Evolutionary conservation across 2,888 invertebrate species (phyloP).

Genomic region (Tachina fera): DNA sequence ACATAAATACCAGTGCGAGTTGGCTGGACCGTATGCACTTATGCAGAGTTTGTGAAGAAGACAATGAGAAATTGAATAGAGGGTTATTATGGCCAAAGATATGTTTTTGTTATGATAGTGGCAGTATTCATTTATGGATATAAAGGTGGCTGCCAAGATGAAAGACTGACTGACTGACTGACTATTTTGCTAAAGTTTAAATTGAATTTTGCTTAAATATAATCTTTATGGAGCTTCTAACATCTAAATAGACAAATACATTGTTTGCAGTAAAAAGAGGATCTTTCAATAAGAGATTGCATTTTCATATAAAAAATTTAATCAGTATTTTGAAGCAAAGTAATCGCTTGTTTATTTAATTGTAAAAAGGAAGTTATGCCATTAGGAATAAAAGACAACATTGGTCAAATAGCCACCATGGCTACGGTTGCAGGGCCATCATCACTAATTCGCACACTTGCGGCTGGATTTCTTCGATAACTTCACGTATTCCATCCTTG

Average conservation of each 20-base stretch:
- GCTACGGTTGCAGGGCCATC: too few species aligned
- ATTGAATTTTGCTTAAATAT: conserved; percentile 41
- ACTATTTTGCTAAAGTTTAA: conserved; percentile 18
- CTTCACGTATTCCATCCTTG: too few species aligned
- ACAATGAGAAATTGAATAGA: conserved; percentile 20
- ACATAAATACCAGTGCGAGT: not conserved
- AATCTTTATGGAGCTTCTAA: conserved; percentile 38
- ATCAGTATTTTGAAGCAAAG: too few species aligned
- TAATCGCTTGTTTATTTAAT: too few species aligned
- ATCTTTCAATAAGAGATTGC: not conserved
- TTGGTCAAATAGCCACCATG: too few species aligned
- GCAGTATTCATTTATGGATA: conserved; percentile 3
- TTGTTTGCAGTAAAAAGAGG: conserved; percentile 2
- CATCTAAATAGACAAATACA: not conserved
- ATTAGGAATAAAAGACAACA: too few species aligned
- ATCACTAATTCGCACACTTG: too few species aligned
- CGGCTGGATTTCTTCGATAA: too few species aligned
- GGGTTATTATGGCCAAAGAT: conserved; percentile 25
- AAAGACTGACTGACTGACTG: conserved; percentile 24
- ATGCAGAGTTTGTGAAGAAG: conserved; percentile 2
- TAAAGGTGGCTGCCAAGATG: conserved; percentile 27
- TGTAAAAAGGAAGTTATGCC: too few species aligned
- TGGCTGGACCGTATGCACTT: not conserved
- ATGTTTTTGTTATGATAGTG: conserved; percentile 1
- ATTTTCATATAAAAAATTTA: too few species aligned